Conservation (phyloP, 1,140 invertebrate genomes). For the Drosophila sturtevanti region DNA sequence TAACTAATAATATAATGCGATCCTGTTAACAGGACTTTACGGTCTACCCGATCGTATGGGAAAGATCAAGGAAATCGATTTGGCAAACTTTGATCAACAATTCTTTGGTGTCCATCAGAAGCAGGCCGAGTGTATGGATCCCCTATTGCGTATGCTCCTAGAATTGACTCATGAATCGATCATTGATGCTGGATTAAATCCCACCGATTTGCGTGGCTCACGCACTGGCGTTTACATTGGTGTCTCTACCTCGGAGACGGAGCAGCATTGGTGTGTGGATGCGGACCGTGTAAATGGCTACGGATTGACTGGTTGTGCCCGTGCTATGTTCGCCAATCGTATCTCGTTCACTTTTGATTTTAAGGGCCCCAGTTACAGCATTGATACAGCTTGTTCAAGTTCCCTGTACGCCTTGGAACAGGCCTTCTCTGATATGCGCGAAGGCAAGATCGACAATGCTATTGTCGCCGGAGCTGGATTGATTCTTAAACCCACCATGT, state of each 20-base stretch:
- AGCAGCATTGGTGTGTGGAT: constrained; percentile 90
- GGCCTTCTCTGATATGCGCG: constrained; percentile 91
- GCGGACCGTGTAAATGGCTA: constrained; percentile 94
- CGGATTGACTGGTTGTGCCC: constrained; percentile 94
- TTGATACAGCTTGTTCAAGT: constrained; percentile 98
- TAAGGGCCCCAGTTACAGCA: constrained; percentile 93
- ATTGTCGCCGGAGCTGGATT: constrained; percentile 94
- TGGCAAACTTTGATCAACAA: constrained; percentile 94
- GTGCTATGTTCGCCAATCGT: constrained; percentile 98
- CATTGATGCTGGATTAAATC: constrained; percentile 95
- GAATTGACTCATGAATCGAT: constrained; percentile 98
- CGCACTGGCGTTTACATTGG: constrained; percentile 96
- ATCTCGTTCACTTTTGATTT: constrained; percentile 98
- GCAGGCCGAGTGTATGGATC: constrained; percentile 97
- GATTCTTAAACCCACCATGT: constrained; percentile 92
- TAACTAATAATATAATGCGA: background rate
- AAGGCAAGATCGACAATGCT: constrained; percentile 95
- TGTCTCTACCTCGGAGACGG: constrained; percentile 92
- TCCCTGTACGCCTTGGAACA: constrained; percentile 94
- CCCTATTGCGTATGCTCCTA: constrained; percentile 94
- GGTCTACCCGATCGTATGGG: constrained; percentile 93
- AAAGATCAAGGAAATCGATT: constrained; percentile 95
- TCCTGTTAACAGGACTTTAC: constrained; percentile 84
- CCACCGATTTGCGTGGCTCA: constrained; percentile 89
- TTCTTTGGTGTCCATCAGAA: constrained; percentile 97